Percentiles rank a stretch among this genome's conserved stretches.
Evolutionary conservation across 2,888 invertebrate genomes (phyloP).

Genomic region (Pycnomerus fuliginosus): DNA sequence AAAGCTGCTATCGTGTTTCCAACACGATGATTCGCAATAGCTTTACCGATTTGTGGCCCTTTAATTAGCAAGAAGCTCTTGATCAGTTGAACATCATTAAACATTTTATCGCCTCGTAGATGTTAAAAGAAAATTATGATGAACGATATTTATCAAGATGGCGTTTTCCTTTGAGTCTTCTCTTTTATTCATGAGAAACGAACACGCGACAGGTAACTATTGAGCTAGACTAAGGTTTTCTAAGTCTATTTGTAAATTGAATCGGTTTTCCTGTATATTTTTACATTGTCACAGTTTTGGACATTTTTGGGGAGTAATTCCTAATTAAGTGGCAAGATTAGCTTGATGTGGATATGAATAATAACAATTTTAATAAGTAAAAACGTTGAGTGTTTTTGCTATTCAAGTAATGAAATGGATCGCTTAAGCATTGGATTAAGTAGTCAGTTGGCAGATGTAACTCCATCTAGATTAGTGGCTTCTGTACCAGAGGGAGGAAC

Average conservation of each 20-base stretch:
- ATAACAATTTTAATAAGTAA: constrained; percentile 24
- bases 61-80: constrained; percentile 41
- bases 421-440: constrained; percentile 43
- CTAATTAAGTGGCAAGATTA: not conserved
- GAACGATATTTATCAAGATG: constrained; percentile 32
- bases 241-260: constrained; percentile 23
- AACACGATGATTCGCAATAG: constrained; percentile 43
- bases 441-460: constrained; percentile 45
- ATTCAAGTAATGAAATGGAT: constrained; percentile 39
- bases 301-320: not conserved
- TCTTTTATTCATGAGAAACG: constrained; percentile 33
- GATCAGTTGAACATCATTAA: constrained; percentile 20
- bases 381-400: constrained; percentile 18
- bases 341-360: constrained; percentile 7
- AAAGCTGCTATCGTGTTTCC: constrained; percentile 46
- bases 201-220: constrained; percentile 33
- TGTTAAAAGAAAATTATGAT: constrained; percentile 12
- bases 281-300: not conserved
- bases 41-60: constrained; percentile 40
- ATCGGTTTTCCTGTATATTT: no score
- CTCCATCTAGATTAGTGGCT: constrained; percentile 44
- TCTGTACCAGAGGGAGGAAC: constrained; percentile 35
- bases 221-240: constrained; percentile 28
- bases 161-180: constrained; percentile 27
- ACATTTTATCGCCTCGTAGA: not conserved